Evolutionary conservation across 2,797 vertebrate genomes (phyloP), one percentile per base, ranked within the genome.

Genomic region (Otolemur crassicaudatus): DNA sequence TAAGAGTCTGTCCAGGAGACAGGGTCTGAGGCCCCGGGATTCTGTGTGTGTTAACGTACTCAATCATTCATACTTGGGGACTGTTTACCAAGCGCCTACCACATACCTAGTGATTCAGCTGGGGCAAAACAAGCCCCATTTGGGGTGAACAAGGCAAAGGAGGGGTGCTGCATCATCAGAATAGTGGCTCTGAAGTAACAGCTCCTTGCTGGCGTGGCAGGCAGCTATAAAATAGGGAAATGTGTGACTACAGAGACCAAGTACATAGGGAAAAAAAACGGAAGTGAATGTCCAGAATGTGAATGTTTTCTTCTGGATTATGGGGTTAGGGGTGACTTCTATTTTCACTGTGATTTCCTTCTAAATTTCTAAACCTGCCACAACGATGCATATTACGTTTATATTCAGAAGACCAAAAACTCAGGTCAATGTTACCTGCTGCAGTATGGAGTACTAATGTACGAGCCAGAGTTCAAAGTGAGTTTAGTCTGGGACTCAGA

Each of bases 341-440:
- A 65, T 60, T 79, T 91, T 84, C 58, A 49, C 12, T 17, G 58
- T 79, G 56, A 77, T 84, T 82, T 79, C 70, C 37, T 72, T 85
- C n/a, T 49, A 34, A 14, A 72, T 81, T 86, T 73, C 46, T 65
- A 73, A 80, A 34, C 72, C 86, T 91, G 65, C 56, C 85, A 5
- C 10, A 80, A 60, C 27, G 22, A 25, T 16, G 11, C 70, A 9
- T 60, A 58, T 63, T 43, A 73, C 65, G 43, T 70, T 53, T 40
- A n/a, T 29, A 56, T 56, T 72, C 19, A 56, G 43, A 80, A 70
- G 65, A 56, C 17, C 4, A 3, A 34, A 80, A 80, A 17, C 25
- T 46, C 19, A 13, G 60, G 31, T 19, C 6, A 58, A 25, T 49
- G 3, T 58, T 34, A 17, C 17, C 60, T 53, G 3, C 22, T 63